Base-by-base conservation (phyloP, 2,113 vertebrate species). In the Neolamprologus tretocephalus region DNA sequence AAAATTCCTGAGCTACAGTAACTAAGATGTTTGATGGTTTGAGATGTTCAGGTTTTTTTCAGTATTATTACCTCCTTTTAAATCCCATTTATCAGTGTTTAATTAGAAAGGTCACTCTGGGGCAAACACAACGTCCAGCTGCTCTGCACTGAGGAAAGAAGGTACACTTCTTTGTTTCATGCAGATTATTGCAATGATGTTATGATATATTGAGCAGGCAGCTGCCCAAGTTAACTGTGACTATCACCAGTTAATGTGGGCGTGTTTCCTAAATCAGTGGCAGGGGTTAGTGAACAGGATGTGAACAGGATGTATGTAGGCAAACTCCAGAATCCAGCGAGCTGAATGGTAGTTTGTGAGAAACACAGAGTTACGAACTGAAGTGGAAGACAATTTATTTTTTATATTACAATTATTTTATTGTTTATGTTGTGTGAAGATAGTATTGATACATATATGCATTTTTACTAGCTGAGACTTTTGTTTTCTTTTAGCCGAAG, bases 61-160 rank as follows among this genome's bases (percentile, higher is more conserved):
- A 8, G 54, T 14, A 57, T 26, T 57, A 57, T 14, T 14, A 57
- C 54, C 54, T 57, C 54, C 23, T 57, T 26, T 57, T 26, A 26
- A 57, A 57, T 57, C 54, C 12, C 23, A 57, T 57, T 57, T 0
- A 57, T 57, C 12, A 57, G 54, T 57, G 54, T 57, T 26, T 57
- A 0, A 57, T 57, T 8, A 8, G 0, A 0, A 57, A 57, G 2
- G 54, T 57, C 54, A 28, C 21, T 26, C 23, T 8, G 23, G 23
- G 7, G 54, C 54, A 57, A 57, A 57, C 54, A 57, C 4, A 1
- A 28, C 2, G 1, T 57, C 55, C 55, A 57, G 23, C 55, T 57
- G 55, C 23, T 28, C 55, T 57, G 55, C 55, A 16, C 55, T 16
- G 21, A 55, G 21, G 2, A 55, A 55, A 55, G 53, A 55, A 55